phyloP scores from a whole-genome alignment of 2,888 invertebrate genomes.

The Sicus ferrugineus region DNA sequence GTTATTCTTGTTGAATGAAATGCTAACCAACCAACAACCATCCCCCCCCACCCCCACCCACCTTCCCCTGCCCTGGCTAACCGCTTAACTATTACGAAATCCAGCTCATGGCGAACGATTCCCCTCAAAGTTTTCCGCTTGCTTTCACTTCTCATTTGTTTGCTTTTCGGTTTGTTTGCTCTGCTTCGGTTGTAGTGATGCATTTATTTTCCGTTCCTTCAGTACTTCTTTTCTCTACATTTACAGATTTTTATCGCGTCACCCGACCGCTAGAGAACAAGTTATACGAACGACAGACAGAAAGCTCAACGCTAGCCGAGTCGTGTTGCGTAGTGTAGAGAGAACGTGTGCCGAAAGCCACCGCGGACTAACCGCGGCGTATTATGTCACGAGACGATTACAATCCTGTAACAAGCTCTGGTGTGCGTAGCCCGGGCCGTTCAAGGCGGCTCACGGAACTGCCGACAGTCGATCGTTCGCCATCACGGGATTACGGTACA shows the following conservation, averaged over 20 bases:
- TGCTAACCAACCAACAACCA: not conserved
- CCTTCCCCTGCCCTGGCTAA: slow-evolving; percentile 13
- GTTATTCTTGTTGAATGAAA: not conserved
- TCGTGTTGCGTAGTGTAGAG: slow-evolving; percentile 20
- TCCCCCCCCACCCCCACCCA: not conserved
- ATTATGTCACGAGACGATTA: slow-evolving; percentile 67
- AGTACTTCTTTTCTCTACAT: slow-evolving; percentile 39
- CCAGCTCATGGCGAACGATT: slow-evolving; percentile 2
- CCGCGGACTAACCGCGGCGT: slow-evolving; percentile 65
- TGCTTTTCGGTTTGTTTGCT: not conserved
- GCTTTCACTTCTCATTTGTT: not conserved
- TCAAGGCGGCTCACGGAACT: slow-evolving; percentile 74
- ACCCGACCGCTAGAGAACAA: slow-evolving; percentile 19
- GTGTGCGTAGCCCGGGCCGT: slow-evolving; percentile 70
- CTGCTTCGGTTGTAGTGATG: not conserved
- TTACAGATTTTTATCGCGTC: slow-evolving; percentile 40
- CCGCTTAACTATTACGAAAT: slow-evolving; percentile 48
- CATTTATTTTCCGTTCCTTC: slow-evolving; percentile 32
- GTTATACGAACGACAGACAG: slow-evolving; percentile 20
- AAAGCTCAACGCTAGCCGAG: slow-evolving; percentile 32
- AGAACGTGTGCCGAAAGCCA: slow-evolving; percentile 39
- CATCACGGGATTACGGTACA: slow-evolving; percentile 78
- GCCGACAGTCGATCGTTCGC: slow-evolving; percentile 90
- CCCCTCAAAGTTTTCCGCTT: not conserved
- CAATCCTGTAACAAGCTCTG: slow-evolving; percentile 72